Conservation (phyloP, 2,113 vertebrate genomes). For the Malurus cyaneus region DNA sequence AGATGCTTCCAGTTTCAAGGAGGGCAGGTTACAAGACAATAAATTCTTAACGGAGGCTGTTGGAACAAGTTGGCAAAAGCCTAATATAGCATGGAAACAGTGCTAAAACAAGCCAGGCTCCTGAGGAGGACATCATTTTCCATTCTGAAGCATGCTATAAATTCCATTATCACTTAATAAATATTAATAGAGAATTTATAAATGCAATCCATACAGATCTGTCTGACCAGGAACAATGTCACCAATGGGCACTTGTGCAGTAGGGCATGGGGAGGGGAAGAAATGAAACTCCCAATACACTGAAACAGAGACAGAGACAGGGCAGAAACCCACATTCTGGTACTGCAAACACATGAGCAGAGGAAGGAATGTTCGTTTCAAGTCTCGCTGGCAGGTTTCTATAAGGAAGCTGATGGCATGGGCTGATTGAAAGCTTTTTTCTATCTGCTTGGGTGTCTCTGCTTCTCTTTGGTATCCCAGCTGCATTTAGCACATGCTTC, state of each 20-base stretch:
- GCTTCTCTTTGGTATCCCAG: background rate
- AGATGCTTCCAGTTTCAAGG: constrained; percentile 44
- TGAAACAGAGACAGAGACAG: background rate
- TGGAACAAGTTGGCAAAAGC: constrained; percentile 27
- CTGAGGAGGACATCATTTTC: constrained; percentile 42
- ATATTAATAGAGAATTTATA: constrained; percentile 72
- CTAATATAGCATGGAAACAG: constrained; percentile 48
- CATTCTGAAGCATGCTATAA: constrained; percentile 54
- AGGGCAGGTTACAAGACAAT: constrained; percentile 32
- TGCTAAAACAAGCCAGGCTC: constrained; percentile 42
- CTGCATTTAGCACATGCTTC: background rate
- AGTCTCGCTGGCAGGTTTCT: background rate
- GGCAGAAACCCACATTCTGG: background rate
- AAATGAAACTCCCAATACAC: background rate
- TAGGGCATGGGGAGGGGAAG: background rate
- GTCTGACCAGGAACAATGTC: constrained; percentile 23
- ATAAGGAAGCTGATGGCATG: background rate
- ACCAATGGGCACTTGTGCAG: constrained; percentile 11
- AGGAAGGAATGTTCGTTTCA: background rate
- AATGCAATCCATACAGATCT: constrained; percentile 30
- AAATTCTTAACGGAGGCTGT: constrained; percentile 29
- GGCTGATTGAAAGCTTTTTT: background rate
- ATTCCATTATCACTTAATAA: constrained; percentile 67
- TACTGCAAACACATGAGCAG: background rate
- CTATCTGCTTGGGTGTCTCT: background rate